Percentiles rank a stretch among this genome's conserved stretches.
Conservation (phyloP, 2,797 vertebrate genomes). For the Heliangelus exortis region DNA sequence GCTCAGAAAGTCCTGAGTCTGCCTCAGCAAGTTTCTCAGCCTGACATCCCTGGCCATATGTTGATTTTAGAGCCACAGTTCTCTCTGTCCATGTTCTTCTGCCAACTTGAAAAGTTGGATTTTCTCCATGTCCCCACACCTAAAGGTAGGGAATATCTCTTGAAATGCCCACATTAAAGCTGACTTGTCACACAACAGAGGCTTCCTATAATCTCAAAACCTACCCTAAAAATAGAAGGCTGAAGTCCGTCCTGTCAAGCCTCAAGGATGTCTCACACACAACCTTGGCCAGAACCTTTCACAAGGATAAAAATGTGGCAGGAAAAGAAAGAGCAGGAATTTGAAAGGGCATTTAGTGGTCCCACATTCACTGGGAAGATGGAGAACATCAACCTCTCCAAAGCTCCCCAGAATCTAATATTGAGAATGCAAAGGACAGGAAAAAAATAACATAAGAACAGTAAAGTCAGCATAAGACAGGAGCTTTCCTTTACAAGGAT, state of each 20-base stretch:
- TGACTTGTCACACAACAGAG: neutral
- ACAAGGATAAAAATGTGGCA: neutral
- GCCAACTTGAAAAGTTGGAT: neutral
- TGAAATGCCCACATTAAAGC: neutral
- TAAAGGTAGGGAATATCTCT: neutral
- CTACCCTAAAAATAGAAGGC: neutral
- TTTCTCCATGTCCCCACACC: neutral
- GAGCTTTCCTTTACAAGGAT: neutral
- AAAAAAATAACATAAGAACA: neutral
- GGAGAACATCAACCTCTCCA: rapidly evolving
- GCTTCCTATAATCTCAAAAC: neutral
- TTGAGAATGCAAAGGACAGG: neutral
- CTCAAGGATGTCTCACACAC: neutral
- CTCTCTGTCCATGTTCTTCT: neutral
- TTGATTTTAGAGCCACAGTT: neutral
- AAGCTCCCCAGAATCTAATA: neutral
- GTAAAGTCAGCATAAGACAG: neutral
- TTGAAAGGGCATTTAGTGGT: neutral
- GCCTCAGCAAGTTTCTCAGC: neutral
- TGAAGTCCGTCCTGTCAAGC: neutral
- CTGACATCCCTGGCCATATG: neutral
- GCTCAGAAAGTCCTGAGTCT: neutral
- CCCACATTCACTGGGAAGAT: neutral
- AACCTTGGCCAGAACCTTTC: neutral
- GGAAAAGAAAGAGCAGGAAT: neutral